These are phyloP conservation scores for Drosophila dunni DNA, from an alignment of 1,140 invertebrate species.

Conservation along the genomic window DNA sequence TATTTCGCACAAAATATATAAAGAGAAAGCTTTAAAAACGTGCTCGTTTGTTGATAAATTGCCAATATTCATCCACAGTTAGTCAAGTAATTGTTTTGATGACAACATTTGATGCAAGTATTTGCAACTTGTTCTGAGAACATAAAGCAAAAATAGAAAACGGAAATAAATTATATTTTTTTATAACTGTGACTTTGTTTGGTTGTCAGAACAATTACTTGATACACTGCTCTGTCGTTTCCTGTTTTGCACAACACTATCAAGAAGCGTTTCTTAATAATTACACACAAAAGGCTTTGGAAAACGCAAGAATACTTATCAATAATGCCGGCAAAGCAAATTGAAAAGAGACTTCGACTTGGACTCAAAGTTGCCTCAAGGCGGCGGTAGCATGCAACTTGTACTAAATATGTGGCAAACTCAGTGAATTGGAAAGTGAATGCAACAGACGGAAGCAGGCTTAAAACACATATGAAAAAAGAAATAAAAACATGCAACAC, in stretches of 20 bases:
- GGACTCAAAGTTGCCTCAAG: slow-evolving; percentile 17
- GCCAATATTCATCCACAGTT: neutral
- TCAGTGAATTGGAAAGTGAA: slow-evolving; percentile 68
- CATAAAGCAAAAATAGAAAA: no score
- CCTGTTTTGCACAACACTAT: slow-evolving; percentile 38
- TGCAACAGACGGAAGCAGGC: slow-evolving; percentile 16
- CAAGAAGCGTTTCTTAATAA: slow-evolving; percentile 36
- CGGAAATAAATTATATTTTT: no score
- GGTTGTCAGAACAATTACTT: slow-evolving; percentile 1
- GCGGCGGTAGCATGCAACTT: slow-evolving; percentile 40
- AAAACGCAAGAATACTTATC: slow-evolving; percentile 23
- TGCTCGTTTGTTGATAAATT: slow-evolving; percentile 8
- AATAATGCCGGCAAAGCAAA: slow-evolving; percentile 1
- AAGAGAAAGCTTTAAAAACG: slow-evolving; percentile 14
- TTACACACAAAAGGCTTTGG: slow-evolving; percentile 16
- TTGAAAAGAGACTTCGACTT: neutral
- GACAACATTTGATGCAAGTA: no score
- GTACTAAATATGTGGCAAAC: slow-evolving; percentile 13
- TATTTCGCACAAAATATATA: neutral
- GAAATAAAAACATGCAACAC: slow-evolving; percentile 42
- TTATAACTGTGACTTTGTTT: neutral
- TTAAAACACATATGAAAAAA: neutral
- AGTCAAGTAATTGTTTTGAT: neutral
- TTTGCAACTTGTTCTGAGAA: no score
- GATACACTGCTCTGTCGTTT: slow-evolving; percentile 9